Evolutionary conservation across 2,888 invertebrate genomes (phyloP).

Genomic region (Eristalinus sepulchralis): DNA sequence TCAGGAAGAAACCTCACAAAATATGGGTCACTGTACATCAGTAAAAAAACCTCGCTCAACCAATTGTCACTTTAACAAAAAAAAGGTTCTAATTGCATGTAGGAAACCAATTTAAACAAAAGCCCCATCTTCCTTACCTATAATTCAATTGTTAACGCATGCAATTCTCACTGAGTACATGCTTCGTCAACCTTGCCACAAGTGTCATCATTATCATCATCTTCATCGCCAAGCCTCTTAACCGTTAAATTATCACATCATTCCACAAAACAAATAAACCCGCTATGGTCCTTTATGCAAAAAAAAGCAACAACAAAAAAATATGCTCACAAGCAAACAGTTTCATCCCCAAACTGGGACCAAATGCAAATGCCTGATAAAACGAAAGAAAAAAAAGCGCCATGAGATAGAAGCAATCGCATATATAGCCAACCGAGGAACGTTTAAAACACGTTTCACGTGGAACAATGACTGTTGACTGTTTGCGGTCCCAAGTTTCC

Average conservation of each 20-base stretch:
- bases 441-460: slow-evolving; percentile 49
- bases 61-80: no score
- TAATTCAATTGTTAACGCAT: neutral
- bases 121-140: neutral
- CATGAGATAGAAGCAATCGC: slow-evolving; percentile 7
- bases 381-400: slow-evolving; percentile 15
- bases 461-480: slow-evolving; percentile 53
- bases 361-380: slow-evolving; percentile 29
- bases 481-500: slow-evolving; percentile 54
- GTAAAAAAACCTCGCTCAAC: no score
- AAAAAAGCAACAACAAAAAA: neutral
- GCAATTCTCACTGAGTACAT: neutral
- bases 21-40: no score
- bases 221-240: slow-evolving; percentile 47
- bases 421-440: slow-evolving; percentile 24
- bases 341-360: slow-evolving; percentile 40
- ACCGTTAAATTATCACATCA: slow-evolving; percentile 66
- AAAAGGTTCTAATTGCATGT: no score
- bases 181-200: slow-evolving; percentile 24
- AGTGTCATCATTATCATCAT: slow-evolving; percentile 43
- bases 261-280: slow-evolving; percentile 49
- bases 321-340: neutral
- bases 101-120: neutral
- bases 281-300: slow-evolving; percentile 42
- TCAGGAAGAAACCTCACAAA: no score